Percentiles rank a stretch among this genome's conserved stretches.
These are phyloP conservation scores for Archivesica marissinica DNA, from an alignment of 1,140 invertebrate genomes.

Conservation along the genomic window DNA sequence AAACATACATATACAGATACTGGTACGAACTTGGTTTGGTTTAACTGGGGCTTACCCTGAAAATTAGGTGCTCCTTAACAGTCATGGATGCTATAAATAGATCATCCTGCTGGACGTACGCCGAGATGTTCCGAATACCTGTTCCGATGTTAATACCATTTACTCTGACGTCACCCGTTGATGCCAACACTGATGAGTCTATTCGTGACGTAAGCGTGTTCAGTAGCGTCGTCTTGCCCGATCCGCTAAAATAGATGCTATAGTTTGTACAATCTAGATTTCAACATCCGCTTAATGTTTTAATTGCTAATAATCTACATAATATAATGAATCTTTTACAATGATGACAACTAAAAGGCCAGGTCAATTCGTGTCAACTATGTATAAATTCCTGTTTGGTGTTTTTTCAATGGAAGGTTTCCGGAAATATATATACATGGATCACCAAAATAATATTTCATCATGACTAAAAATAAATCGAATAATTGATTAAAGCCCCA, in stretches of 20 bases:
- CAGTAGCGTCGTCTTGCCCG: constrained; percentile 96
- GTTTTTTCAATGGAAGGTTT: too few species aligned
- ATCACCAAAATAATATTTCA: too few species aligned
- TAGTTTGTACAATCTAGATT: background rate
- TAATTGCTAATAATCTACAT: background rate
- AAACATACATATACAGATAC: too few species aligned
- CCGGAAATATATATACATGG: too few species aligned
- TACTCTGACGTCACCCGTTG: constrained; percentile 47
- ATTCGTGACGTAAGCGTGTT: constrained; percentile 46
- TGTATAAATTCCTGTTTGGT: too few species aligned
- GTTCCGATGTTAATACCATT: constrained; percentile 82
- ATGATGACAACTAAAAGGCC: background rate
- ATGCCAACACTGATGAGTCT: constrained; percentile 4
- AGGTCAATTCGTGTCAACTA: too few species aligned
- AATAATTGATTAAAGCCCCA: too few species aligned
- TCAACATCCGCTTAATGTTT: background rate
- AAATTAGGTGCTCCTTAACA: constrained; percentile 86
- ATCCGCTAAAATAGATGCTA: constrained; percentile 88
- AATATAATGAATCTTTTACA: background rate
- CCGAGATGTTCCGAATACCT: constrained; percentile 90
- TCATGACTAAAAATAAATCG: too few species aligned
- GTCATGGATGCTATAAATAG: constrained; percentile 86
- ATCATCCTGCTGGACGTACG: constrained; percentile 96
- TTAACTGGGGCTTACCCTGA: constrained; percentile 85
- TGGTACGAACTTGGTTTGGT: too few species aligned